Base-by-base conservation (phyloP, 2,888 invertebrate species). In the Ellobium chinense region DNA sequence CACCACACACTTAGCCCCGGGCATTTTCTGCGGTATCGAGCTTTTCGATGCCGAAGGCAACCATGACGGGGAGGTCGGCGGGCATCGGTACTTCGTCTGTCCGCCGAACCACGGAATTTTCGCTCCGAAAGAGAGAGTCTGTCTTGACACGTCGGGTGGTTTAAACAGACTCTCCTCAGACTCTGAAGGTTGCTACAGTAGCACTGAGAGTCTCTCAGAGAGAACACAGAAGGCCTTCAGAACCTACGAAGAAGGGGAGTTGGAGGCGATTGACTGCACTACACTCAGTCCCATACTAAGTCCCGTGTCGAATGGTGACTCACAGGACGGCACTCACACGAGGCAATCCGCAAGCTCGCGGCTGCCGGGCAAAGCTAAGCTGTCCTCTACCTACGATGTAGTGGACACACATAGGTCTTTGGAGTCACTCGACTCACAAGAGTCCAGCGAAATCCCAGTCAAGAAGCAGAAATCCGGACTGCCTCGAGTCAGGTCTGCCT, bases 11-110 rank as follows among this genome's bases (percentile, higher is more conserved):
- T 93, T 94, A 65, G 95, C 94, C 56, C 92, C 93, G 18, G 95
- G 95, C 2, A 82, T 94, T 29, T 96, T 95, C 95, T 95, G 95
- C 91, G 95, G 95, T 12, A 93, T 95, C 66, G 95, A 95, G 91
- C 92, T 95, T 76, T 93, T 94, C 78, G 93, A 93, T 65, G 92
- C 94, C 5, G 93, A 94, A 81, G 95, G 95, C 29, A 95, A 94
- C 87, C 94, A 95, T 92, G 95, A 95, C 93, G 95, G 95, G 63
- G 91, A 93, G 62, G 94, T 95, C 18, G 93, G 94, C 82, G 95
- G 95, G 18, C 93, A 94, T 63, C 93, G 94, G 24, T 96, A 96
- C 91, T 96, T 96, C 91, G 92, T 92, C 18, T 95, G 95, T 90
- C 91, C 93, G 31, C 93, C 94, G 7, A 93, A 93, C 66, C 94